phyloP scores from a whole-genome alignment of 2,797 vertebrate species.

The Diplodus puntazzo region DNA sequence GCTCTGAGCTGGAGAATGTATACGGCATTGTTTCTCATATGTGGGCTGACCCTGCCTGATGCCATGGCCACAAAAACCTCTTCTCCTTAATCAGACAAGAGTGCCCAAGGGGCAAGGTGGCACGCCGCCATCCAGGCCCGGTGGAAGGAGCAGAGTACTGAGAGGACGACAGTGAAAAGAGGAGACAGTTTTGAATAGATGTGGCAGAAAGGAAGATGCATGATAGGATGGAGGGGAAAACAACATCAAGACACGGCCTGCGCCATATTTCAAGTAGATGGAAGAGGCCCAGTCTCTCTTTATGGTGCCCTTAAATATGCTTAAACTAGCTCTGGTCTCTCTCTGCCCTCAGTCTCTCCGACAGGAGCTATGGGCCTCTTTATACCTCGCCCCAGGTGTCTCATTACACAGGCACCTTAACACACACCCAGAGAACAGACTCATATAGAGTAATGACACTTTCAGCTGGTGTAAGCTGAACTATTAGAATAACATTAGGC shows the following conservation, averaged over 20 bases:
- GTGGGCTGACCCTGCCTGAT: constrained; percentile 79
- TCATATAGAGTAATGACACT: constrained; percentile 75
- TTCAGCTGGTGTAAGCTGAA: constrained; percentile 68
- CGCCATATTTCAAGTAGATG: constrained; percentile 67
- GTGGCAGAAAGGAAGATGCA: constrained; percentile 21
- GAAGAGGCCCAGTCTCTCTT: constrained; percentile 62
- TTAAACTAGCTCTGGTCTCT: constrained; percentile 69
- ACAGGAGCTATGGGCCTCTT: constrained; percentile 75
- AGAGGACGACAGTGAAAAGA: constrained; percentile 20
- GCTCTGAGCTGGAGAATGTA: constrained; percentile 73
- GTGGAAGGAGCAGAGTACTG: constrained; percentile 19
- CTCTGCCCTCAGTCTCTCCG: constrained; percentile 42
- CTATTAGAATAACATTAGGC: constrained; percentile 78
- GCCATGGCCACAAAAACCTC: constrained; percentile 83
- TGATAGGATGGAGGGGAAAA: constrained; percentile 44
- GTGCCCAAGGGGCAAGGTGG: constrained; percentile 83
- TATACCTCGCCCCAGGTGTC: constrained; percentile 76
- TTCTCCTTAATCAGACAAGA: constrained; percentile 84
- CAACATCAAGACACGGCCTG: constrained; percentile 50
- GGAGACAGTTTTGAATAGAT: constrained; percentile 28
- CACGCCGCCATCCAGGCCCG: constrained; percentile 77
- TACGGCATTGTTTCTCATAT: constrained; percentile 78
- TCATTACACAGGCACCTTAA: constrained; percentile 76
- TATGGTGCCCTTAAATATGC: constrained; percentile 74
- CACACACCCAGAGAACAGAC: constrained; percentile 60